Base-by-base conservation (phyloP, 1,140 invertebrate genomes). In the Drosophila ohnishii region DNA sequence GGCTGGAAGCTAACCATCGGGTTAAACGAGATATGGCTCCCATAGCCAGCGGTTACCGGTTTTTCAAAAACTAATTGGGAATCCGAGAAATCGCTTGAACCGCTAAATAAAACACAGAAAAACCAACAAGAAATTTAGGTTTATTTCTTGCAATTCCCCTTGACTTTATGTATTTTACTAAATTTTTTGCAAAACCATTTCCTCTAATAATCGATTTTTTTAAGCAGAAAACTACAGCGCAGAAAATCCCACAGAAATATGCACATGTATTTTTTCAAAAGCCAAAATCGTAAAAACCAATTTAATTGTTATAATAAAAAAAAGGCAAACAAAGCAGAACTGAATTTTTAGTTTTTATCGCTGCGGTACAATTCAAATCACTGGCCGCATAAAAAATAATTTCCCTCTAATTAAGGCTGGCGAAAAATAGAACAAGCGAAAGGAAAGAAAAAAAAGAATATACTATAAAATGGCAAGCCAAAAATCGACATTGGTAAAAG, bases 231-330 rank as follows among this genome's bases (percentile, higher is more conserved):
- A 42, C 59, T 10, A 10, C 35, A 14, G 2, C 2, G 5, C 13
- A 37, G 2, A 16, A 28, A 28, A 37, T 57, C 16, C 32, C 32
- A 22, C 5, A 35, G 25, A 30, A 30, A 50, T 5, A 35, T 32
- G 3, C 45, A 48, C 9, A 61, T 16, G 56, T 19, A 8, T 11
- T 2, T 30, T 56, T 56, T n/a, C 25, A 5, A 42, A 66, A 42
- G 14, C 35, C 28, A 42, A 51, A 67, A 53, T 70, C 65, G 67
- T 70, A 48, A 71, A 71, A 71, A 22, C 42, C 30, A 28, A 70
- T 71, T 71, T 71, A 71, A 71, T 71, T 70, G 65, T 71, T 32
- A 34, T 59, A 59, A 71, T 71, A 45, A 71, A 71, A 71, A 47
- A 47, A 30, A 37, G 4, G 13, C 25, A 48, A 45, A 40, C 67